Evolutionary conservation across 2,888 invertebrate genomes (phyloP), one percentile per base, ranked within the genome.

Genomic region (Xanthorhoe designata): DNA sequence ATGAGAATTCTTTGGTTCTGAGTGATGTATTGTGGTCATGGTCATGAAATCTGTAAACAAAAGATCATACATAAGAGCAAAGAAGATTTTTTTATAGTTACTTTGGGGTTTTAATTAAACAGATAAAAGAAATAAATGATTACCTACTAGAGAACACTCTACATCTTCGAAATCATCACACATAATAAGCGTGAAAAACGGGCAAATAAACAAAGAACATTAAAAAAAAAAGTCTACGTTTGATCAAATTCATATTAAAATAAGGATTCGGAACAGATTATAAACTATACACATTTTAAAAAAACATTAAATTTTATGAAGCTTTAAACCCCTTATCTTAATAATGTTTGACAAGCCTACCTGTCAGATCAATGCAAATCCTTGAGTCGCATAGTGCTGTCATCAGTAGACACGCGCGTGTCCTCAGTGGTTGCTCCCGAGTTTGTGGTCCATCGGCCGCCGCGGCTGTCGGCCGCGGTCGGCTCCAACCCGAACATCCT

Each of bases 341-440:
- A 45, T n/a, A 51, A 54, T 1, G 38, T 35, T 9, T 0, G n/a
- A 8, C 4, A 51, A 29, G n/a, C n/a, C n/a, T 69, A 74, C 79
- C 76, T 67, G 32, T 47, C 52, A 10, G 32, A 62, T 84, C 78
- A 90, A 66, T 84, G 88, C 73, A 90, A 73, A 35, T 92, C 91
- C 75, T 84, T 90, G 65, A 92, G 79, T 29, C 89, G 83, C 52
- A 91, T 68, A 1, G 85, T 88, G 8, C 84, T 80, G 38, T 92
- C 91, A 60, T 91, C 92, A 7, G 80, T 68, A 0, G 90, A 88
- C 56, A 93, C 66, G 47, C 92, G 79, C 4, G 91, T 92, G 70
- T 92, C 91, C 63, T 93, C 93, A 0, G 93, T 92, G 4, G 89
- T 87, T 0, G 87, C 88, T 0, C 89, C 88, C 0, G 90, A 85